These are phyloP conservation scores for Hoplodrina blanda DNA, from an alignment of 2,888 invertebrate genomes.

Conservation along the genomic window DNA sequence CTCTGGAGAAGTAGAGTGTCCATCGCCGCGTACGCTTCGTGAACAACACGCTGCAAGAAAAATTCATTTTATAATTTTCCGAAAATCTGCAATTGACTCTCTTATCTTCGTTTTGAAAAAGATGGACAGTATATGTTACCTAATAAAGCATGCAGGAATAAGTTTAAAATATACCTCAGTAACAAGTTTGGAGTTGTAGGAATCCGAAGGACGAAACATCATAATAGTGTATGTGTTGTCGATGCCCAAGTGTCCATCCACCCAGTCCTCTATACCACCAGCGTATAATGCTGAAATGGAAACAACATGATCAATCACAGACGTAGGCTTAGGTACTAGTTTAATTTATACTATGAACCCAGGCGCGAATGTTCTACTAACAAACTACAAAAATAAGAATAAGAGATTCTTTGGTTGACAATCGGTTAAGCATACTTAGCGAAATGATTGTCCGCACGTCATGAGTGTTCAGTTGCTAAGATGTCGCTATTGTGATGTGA, in stretches of 20 bases:
- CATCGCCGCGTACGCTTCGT: slow-evolving; percentile 85
- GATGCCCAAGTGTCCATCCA: slow-evolving; percentile 85
- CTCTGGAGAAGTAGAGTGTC: slow-evolving; percentile 82
- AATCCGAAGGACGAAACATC: slow-evolving; percentile 82
- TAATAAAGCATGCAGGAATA: no score
- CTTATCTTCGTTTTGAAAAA: not conserved
- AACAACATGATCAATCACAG: not conserved
- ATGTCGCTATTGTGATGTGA: not conserved
- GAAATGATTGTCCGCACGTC: no score
- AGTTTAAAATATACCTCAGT: slow-evolving; percentile 75
- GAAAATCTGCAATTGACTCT: not conserved
- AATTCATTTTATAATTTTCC: not conserved
- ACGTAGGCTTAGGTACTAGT: no score
- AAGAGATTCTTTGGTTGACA: no score
- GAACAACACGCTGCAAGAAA: slow-evolving; percentile 80
- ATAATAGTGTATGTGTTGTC: slow-evolving; percentile 86
- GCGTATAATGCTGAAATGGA: slow-evolving; percentile 81
- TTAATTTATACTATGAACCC: no score
- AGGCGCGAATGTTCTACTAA: no score
- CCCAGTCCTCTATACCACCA: slow-evolving; percentile 88
- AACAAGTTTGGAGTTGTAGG: slow-evolving; percentile 75
- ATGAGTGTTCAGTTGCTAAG: no score
- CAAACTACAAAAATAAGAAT: no score
- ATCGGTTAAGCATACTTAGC: no score
- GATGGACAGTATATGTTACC: not conserved